phyloP scores from a whole-genome alignment of 1,140 invertebrate genomes.

The Cepaea nemoralis region DNA sequence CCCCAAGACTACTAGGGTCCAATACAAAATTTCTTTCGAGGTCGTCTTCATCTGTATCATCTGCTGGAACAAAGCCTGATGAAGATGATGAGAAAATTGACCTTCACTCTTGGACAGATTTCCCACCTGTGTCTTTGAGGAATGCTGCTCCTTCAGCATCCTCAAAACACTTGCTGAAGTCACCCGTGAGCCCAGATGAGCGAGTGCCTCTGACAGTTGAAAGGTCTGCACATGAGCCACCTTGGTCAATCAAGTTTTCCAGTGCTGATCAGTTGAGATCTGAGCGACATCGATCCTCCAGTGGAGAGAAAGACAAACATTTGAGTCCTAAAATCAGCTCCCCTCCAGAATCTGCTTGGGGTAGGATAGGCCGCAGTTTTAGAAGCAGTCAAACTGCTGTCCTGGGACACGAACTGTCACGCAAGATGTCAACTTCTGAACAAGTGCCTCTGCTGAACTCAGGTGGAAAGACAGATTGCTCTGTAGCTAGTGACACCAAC shows the following conservation, averaged over 20 bases:
- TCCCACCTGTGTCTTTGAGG: constrained; percentile 19
- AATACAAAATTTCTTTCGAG: constrained; percentile 4
- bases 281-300: constrained; percentile 2
- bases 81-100: constrained; percentile 41
- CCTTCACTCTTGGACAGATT: constrained; percentile 40
- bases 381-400: neutral
- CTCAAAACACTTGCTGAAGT: neutral
- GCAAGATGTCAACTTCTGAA: neutral
- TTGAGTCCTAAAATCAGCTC: neutral
- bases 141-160: neutral
- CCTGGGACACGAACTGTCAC: neutral
- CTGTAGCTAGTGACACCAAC: neutral
- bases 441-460: neutral
- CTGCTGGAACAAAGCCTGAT: neutral
- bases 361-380: constrained; percentile 23
- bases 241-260: constrained; percentile 33
- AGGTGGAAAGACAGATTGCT: neutral
- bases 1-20: neutral
- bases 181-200: neutral
- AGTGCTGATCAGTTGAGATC: neutral
- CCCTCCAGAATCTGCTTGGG: constrained; percentile 10
- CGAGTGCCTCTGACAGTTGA: constrained; percentile 22
- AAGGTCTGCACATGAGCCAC: constrained; percentile 32
- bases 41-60: constrained; percentile 24
- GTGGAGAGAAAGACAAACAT: constrained; percentile 11